Evolutionary conservation across 2,113 vertebrate species (phyloP).

Genomic region (Hippolais icterina): DNA sequence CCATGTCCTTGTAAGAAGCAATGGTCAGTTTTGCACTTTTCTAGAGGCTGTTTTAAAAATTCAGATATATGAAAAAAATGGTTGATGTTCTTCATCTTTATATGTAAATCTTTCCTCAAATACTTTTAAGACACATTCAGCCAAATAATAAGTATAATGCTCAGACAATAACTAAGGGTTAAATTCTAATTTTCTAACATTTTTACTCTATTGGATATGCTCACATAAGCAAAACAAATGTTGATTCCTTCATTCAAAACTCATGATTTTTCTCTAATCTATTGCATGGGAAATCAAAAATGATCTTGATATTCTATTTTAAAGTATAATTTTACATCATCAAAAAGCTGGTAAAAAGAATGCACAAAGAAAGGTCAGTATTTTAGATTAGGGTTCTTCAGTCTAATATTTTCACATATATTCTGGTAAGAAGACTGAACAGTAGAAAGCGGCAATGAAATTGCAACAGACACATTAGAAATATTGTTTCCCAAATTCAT

Average conservation of each 20-base stretch:
- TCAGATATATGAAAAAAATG: neutral
- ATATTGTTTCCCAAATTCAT: neutral
- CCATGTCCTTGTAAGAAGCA: neutral
- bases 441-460: neutral
- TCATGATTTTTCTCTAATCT: neutral
- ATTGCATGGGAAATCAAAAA: neutral
- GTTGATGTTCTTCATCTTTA: neutral
- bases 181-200: neutral
- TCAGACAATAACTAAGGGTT: neutral
- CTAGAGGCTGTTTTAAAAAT: neutral
- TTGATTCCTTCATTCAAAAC: neutral
- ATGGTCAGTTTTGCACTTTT: neutral
- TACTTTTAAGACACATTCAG: neutral
- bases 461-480: neutral
- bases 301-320: neutral
- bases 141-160: neutral
- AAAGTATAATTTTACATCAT: neutral
- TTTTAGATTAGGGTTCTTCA: neutral
- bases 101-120: neutral
- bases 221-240: neutral
- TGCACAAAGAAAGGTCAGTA: neutral
- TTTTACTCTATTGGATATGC: neutral
- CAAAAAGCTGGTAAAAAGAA: neutral
- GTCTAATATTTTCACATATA: neutral
- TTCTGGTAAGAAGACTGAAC: neutral